Conservation (phyloP, 2,113 vertebrate species). For the Melanostigma gelatinosum region DNA sequence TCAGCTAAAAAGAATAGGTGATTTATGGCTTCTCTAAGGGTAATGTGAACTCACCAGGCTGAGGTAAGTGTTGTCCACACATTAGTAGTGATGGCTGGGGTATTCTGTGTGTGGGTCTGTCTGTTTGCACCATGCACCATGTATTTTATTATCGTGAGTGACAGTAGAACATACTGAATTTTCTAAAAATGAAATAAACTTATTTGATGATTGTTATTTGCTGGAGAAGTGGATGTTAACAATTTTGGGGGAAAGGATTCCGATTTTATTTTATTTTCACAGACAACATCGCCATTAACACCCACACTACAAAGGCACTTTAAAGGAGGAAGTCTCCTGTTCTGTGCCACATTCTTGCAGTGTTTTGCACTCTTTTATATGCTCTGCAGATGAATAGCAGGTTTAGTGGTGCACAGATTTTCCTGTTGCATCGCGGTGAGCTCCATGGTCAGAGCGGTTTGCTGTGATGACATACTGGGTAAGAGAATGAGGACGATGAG, state of each 20-base stretch:
- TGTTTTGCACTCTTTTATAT: constrained; percentile 45
- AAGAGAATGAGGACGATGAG: constrained; percentile 63
- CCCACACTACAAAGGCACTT: constrained; percentile 7
- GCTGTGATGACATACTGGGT: constrained; percentile 64
- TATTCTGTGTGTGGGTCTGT: constrained; percentile 15
- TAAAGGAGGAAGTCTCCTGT: constrained; percentile 23
- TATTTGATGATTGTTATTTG: neutral
- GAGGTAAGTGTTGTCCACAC: constrained; percentile 57
- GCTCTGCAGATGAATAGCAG: constrained; percentile 40
- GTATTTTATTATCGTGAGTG: constrained; percentile 23
- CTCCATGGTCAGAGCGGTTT: constrained; percentile 62
- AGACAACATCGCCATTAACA: neutral
- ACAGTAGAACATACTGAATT: neutral
- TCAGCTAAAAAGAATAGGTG: constrained; percentile 62
- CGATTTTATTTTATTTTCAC: neutral
- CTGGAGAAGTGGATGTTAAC: constrained; percentile 30
- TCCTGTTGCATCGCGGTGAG: constrained; percentile 65
- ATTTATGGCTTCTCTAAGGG: constrained; percentile 20
- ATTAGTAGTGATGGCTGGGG: constrained; percentile 38
- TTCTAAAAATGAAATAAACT: neutral
- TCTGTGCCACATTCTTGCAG: constrained; percentile 23
- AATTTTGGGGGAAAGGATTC: constrained; percentile 40
- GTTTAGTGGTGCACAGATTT: constrained; percentile 58
- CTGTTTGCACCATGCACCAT: constrained; percentile 22
- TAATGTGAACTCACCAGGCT: constrained; percentile 59